Base-by-base conservation (phyloP, 1,140 invertebrate species). In the Orchestia grillus region DNA sequence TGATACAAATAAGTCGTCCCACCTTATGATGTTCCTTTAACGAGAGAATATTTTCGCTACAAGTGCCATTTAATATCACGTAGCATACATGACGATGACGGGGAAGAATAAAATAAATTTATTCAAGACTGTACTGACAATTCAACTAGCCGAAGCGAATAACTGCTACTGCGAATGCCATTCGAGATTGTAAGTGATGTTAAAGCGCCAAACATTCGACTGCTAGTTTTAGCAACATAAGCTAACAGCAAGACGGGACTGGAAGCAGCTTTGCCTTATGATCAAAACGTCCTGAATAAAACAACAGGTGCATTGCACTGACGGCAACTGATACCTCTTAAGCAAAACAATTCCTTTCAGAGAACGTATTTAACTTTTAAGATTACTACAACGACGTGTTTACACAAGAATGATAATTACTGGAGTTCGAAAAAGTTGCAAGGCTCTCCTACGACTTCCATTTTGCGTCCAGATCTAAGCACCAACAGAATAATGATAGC, bases 51-150 rank as follows among this genome's bases (percentile, higher is more conserved):
- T n/a, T n/a, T n/a, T n/a, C n/a, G n/a, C n/a, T n/a, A n/a, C n/a
- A n/a, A n/a, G n/a, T n/a, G n/a, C n/a, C n/a, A n/a, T n/a, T n/a
- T n/a, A n/a, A n/a, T n/a, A n/a, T n/a, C n/a, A n/a, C n/a, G n/a
- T n/a, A n/a, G n/a, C n/a, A n/a, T n/a, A n/a, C 19, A 53, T 19
- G 47, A 19, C 6, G 47, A 53, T 53, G 62, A 77, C 11, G 36
- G 28, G 62, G 36, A 77, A 28, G 62, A 77, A 77, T 77, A 36
- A 77, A 77, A 77, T 23, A 36, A 77, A 15, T 36, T 3, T 23
- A 77, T 77, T 77, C 62, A 77, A 77, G 62, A 77, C 62, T 77
- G 62, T 77, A 77, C 62, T 77, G 62, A 77, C 62, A 77, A 77
- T 77, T 77, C 28, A 77, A 77, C 62, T 77, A 77, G 1, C 11